Evolutionary conservation across 2,888 invertebrate species (phyloP).

Genomic region (Allacma fusca): DNA sequence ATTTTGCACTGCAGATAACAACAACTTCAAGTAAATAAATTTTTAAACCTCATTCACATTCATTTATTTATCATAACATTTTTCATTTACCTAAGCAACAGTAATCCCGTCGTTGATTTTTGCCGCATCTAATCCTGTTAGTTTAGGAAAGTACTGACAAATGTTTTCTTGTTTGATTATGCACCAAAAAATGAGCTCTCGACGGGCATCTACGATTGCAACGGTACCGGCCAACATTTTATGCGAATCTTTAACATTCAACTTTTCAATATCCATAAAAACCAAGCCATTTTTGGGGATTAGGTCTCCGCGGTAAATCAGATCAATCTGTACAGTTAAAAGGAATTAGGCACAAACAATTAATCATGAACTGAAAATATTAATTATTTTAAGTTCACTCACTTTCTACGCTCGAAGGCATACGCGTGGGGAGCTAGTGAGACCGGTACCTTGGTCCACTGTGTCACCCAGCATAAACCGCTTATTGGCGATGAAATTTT

Average conservation of each 20-base stretch:
- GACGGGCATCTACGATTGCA: not conserved
- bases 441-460: too few species aligned
- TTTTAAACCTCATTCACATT: too few species aligned
- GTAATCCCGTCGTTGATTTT: not conserved
- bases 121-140: not conserved
- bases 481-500: too few species aligned
- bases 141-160: constrained; percentile 2
- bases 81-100: not conserved
- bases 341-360: too few species aligned
- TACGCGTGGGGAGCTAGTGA: too few species aligned
- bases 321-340: not conserved
- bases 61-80: too few species aligned
- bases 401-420: too few species aligned
- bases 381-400: too few species aligned
- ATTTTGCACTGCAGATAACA: too few species aligned
- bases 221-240: not conserved
- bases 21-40: too few species aligned
- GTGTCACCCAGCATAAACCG: too few species aligned
- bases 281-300: not conserved
- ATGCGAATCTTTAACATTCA: not conserved
- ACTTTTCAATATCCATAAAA: not conserved
- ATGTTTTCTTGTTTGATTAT: not conserved
- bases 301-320: constrained; percentile 4
- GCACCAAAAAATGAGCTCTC: not conserved
- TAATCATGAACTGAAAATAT: too few species aligned